Evolutionary conservation across 2,888 invertebrate genomes (phyloP), one percentile per base, ranked within the genome.

Genomic region (Apotomis capreana): DNA sequence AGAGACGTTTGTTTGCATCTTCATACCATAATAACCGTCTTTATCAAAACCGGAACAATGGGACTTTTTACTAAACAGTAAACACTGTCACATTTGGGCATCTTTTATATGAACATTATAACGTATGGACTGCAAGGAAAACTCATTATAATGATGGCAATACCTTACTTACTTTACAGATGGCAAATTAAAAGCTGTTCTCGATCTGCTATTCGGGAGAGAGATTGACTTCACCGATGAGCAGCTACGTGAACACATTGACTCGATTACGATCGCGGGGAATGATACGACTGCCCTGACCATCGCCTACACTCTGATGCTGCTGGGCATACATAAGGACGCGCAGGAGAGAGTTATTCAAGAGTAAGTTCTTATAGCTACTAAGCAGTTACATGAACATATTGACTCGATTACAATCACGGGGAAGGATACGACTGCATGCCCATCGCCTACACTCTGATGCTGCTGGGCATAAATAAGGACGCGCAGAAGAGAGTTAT

Each of bases 181-280:
- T 89, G 92, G 84, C 59, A 94, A 86, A 89, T 88, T 83, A 68
- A 82, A 78, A 4, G 80, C 85, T 0, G 86, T 94, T 12, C 83
- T 94, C 12, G 89, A 94, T 76, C 85, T 94, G 76, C 83, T 94
- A 26, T 91, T 94, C 44, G 90, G 90, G 6, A 84, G 89, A 54
- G 93, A 93, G 68, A 88, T 87, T 3, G 89, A 92, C 71, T 94
- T 95, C 60, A 94, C 94, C 0, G 89, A 94, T 77, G 87, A 92
- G 69, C 94, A 95, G 76, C 83, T 95, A 1, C 83, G 94, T 15
- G 94, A 95, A 76, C 94, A 95, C 83, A 94, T 95, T 5, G 94
- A 94, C 78, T 94, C 94, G 0, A 94, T 95, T 79, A 94, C 95
- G 73, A 92, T 94, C 49, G 95, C 94, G 15, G 95, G 95, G 70